Base-by-base conservation (phyloP, 2,797 vertebrate genomes). In the Jordanella pulchra region DNA sequence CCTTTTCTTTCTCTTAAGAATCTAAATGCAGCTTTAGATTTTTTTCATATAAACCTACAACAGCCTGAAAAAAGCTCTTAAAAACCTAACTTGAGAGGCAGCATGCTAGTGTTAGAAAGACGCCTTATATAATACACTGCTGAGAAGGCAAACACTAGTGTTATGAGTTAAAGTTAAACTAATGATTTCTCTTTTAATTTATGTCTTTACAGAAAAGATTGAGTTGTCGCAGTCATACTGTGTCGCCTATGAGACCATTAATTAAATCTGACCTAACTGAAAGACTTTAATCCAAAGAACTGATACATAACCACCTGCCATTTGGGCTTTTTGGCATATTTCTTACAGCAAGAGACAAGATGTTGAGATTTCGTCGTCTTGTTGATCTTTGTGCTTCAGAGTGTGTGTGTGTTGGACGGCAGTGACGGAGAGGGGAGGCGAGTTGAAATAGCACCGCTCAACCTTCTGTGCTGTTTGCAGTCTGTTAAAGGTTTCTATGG, bases 401-500 rank as follows among this genome's bases (percentile, higher is more conserved):
- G 74, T 35, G 56, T 47, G 50, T 71, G 68, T 64, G 77, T 77
- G 75, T 79, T 17, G 71, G 81, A 78, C 66, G 68, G 67, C 32
- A 58, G 67, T 69, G 60, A 54, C 66, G 73, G 68, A 75, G 58
- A 51, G 55, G 71, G 61, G 61, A 70, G 71, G 44, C 44, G 81
- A 79, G 76, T 77, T 77, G 83, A 82, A 86, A 89, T 84, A 84
- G 78, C 76, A 48, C 65, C n/a, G 55, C 81, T 87, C 77, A 79
- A 85, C 86, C 87, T 78, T 87, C 85, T 84, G 79, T 81, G 84
- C 87, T 76, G 81, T 85, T 84, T 81, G 82, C 30, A 84, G 77
- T 87, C 81, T 58, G 56, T 84, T 77, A 76, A 81, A 65, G 75
- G 92, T 93, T 92, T 89, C 91, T 73, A 92, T 93, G 85, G 89